Conservation (phyloP, 2,113 vertebrate genomes). For the Podilymbus podiceps region DNA sequence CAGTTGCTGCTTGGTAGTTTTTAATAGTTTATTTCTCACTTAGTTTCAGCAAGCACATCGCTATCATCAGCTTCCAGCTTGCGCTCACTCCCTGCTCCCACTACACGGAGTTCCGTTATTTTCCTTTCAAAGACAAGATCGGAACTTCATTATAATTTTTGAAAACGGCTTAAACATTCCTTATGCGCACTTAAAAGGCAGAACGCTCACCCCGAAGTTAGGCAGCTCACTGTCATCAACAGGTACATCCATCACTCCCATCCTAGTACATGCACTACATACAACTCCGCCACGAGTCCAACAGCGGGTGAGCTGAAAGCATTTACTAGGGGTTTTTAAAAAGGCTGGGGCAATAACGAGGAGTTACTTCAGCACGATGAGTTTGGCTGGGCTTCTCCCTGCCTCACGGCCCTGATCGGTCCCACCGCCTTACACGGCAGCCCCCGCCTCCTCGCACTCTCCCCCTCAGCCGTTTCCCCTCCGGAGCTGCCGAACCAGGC, state of each 20-base stretch:
- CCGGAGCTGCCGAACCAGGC: neutral
- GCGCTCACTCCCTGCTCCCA: neutral
- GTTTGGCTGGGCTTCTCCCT: too few species aligned
- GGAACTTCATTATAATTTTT: neutral
- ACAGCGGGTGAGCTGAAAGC: neutral
- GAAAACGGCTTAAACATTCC: neutral
- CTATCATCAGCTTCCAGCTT: neutral
- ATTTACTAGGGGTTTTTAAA: neutral
- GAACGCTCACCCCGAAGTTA: accelerated
- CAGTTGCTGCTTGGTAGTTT: neutral
- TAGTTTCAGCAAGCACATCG: accelerated
- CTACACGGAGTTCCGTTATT: accelerated
- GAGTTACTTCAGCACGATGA: neutral
- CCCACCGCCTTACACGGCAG: accelerated
- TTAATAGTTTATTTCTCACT: neutral
- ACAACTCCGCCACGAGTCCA: neutral
- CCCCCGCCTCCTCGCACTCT: neutral
- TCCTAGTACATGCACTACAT: accelerated
- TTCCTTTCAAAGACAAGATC: neutral
- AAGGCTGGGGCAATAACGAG: neutral
- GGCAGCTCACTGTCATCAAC: neutral
- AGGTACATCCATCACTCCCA: neutral
- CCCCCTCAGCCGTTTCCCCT: neutral
- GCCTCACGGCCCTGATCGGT: neutral
- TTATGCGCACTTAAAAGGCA: accelerated